Conservation (phyloP, 1,140 invertebrate genomes). For the Nasonia longicornis region DNA sequence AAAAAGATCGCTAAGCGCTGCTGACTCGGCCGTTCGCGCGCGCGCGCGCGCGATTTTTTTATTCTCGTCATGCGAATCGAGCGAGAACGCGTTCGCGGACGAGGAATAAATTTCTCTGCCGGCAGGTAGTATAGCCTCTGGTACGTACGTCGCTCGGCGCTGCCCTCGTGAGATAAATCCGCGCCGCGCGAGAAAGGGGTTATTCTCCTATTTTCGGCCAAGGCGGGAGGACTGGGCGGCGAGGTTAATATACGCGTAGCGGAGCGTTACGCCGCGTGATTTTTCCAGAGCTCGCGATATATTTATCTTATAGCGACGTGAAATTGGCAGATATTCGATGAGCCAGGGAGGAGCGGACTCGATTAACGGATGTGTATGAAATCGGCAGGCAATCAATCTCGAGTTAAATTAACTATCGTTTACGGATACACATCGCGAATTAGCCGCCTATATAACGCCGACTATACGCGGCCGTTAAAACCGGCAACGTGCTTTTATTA, state of each 20-base stretch:
- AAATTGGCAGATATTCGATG: too few species aligned
- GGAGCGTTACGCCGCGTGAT: slow-evolving; percentile 16
- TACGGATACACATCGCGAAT: too few species aligned
- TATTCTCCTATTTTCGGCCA: background rate
- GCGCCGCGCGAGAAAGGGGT: background rate
- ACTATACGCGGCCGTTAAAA: background rate
- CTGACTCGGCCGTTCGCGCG: slow-evolving; percentile 42
- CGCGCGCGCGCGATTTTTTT: slow-evolving; percentile 40
- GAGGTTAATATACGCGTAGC: background rate
- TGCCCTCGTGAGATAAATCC: slow-evolving; percentile 33
- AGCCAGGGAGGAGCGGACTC: too few species aligned
- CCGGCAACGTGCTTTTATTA: too few species aligned
- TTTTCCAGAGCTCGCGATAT: background rate
- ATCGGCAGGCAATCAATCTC: too few species aligned
- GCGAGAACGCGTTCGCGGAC: slow-evolving; percentile 17
- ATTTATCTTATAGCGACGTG: too few species aligned
- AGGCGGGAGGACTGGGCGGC: background rate
- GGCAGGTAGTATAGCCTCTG: background rate
- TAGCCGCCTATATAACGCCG: too few species aligned
- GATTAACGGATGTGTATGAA: too few species aligned
- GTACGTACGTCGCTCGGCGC: background rate
- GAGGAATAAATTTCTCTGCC: slow-evolving; percentile 38
- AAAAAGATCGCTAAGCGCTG: slow-evolving; percentile 33
- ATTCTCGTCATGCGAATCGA: slow-evolving; percentile 30
- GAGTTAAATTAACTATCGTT: too few species aligned